Evolutionary conservation across 2,113 vertebrate species (phyloP), one percentile per base, ranked within the genome.

Genomic region (Rhizomys pruinosus): DNA sequence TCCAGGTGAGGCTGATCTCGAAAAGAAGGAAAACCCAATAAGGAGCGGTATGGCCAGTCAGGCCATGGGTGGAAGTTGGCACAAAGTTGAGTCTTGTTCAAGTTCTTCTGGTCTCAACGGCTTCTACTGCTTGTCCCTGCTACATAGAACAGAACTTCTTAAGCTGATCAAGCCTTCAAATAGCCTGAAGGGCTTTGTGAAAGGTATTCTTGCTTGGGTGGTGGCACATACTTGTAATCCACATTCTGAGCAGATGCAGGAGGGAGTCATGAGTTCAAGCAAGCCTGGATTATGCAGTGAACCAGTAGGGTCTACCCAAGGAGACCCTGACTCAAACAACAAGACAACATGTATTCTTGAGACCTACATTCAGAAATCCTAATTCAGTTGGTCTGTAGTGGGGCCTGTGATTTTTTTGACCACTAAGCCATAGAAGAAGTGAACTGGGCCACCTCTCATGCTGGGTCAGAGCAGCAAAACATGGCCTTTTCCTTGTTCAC

Each of bases 1-100:
- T 74, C 64, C 71, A 87, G 71, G 59, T 39, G 39, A 93, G 66
- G 71, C 37, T 93, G 63, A 17, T 80, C 39, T 16, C n/a, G 69
- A 72, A 85, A n/a, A 90, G 63, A 82, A 88, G 78, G 92, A 94
- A 94, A 95, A 74, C 9, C 82, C 78, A 74, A 12, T 25, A 9
- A 79, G 91, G 69, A 7, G 61, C 63, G 94, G 90, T 32, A 15
- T 23, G 5, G 15, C 61, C 92, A 66, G 77, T 77, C 81, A 93
- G 78, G 47, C 16, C 5, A 8, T 52, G 29, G 59, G 57, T 77
- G 29, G 86, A 20, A 64, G 22, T 84, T 63, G 34, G 72, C 29
- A 77, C 39, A 25, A 42, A 39, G 16, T 80, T 81, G 27, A 23
- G 29, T 90, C 12, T 63, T 69, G 59, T 34, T 95, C 29, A 37